Evolutionary conservation across 2,888 invertebrate species (phyloP).

Genomic region (Lysandra bellargus): DNA sequence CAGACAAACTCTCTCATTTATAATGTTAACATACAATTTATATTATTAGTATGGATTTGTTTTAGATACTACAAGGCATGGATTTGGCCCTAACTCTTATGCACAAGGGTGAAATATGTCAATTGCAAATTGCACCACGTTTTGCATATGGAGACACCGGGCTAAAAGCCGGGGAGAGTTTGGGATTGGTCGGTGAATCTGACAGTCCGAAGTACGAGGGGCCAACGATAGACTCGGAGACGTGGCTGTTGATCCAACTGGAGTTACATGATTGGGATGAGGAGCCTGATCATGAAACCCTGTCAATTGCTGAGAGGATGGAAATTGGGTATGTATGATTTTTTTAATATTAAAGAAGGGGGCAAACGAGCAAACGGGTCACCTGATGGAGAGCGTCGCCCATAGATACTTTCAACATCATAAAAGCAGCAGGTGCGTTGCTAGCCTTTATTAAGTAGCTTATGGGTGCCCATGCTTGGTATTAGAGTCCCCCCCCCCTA

Average conservation of each 20-base stretch:
- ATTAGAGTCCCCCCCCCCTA: too few relatives aligned
- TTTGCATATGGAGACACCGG: conserved; percentile 92
- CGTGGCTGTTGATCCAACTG: conserved; percentile 85
- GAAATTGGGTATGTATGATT: conserved; percentile 84
- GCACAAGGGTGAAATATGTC: conserved; percentile 89
- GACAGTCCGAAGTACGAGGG: conserved; percentile 61
- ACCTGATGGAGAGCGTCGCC: too few relatives aligned
- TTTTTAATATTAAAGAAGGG: too few relatives aligned
- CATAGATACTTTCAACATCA: too few relatives aligned
- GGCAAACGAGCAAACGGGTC: too few relatives aligned
- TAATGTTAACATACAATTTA: too few relatives aligned
- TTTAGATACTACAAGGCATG: conserved; percentile 86
- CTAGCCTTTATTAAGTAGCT: too few relatives aligned
- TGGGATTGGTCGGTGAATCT: conserved; percentile 63
- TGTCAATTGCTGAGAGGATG: conserved; percentile 85
- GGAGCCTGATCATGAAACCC: conserved; percentile 84
- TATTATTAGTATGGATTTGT: conserved; percentile 25
- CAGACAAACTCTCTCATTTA: too few relatives aligned
- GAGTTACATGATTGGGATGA: conserved; percentile 85
- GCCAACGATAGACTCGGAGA: conserved; percentile 82
- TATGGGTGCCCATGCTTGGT: too few relatives aligned
- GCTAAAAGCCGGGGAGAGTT: conserved; percentile 72
- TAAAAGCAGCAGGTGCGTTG: too few relatives aligned
- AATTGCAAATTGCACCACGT: conserved; percentile 86
- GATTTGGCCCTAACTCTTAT: conserved; percentile 93